phyloP scores from a whole-genome alignment of 2,797 vertebrate genomes.

The Buceros bicornis region DNA sequence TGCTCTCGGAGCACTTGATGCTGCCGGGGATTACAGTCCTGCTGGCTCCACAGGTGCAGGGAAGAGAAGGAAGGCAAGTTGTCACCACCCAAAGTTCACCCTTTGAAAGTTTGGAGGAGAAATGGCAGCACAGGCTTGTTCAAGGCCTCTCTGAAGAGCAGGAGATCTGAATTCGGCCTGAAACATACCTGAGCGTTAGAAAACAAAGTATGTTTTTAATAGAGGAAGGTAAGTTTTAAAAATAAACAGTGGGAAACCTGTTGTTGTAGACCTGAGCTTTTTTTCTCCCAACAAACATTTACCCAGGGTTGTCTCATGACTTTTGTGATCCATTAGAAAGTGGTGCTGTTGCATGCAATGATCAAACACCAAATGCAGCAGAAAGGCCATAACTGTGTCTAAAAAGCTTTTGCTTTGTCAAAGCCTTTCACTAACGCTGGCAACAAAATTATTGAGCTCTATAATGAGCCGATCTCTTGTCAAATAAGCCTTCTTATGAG shows the following conservation, averaged over 20 bases:
- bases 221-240: background rate
- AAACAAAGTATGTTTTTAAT: background rate
- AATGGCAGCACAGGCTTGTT: background rate
- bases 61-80: background rate
- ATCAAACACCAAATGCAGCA: constrained; percentile 57
- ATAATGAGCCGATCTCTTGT: constrained; percentile 73
- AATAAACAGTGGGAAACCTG: background rate
- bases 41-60: background rate
- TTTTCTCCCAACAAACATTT: constrained; percentile 32
- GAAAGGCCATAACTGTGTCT: constrained; percentile 54
- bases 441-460: constrained; percentile 82
- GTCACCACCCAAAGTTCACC: background rate
- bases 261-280: background rate
- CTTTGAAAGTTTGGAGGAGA: background rate
- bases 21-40: rapidly evolving
- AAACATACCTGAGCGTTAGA: background rate
- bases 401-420: constrained; percentile 72
- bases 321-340: constrained; percentile 64
- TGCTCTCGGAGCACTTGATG: background rate
- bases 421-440: constrained; percentile 75
- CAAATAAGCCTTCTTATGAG: constrained; percentile 75
- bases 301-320: constrained; percentile 39
- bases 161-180: background rate
- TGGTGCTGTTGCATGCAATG: constrained; percentile 8
- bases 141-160: background rate